phyloP scores from a whole-genome alignment of 2,888 invertebrate genomes.

The Catocala nupta region DNA sequence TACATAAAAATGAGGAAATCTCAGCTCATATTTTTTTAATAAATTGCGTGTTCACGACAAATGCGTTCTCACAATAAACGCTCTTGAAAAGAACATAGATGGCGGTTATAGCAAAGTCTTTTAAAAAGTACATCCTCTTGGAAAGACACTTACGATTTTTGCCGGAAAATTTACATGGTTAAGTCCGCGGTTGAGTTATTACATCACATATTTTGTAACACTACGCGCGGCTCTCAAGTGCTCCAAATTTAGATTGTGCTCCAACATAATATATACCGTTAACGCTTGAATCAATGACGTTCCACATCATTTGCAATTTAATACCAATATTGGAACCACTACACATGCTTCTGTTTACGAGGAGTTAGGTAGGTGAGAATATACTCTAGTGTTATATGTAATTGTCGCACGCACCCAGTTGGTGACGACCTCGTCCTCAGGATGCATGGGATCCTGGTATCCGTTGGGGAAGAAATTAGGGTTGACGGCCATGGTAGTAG shows the following conservation, averaged over 20 bases:
- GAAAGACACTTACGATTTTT: conserved; percentile 59
- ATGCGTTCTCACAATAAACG: too few species aligned
- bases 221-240: conserved; percentile 70
- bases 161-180: conserved; percentile 61
- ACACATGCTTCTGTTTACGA: conserved; percentile 35
- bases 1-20: too few species aligned
- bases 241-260: conserved; percentile 74
- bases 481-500: conserved; percentile 76
- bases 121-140: conserved; percentile 37
- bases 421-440: conserved; percentile 87
- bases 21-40: too few species aligned
- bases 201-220: conserved; percentile 82
- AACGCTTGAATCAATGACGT: conserved; percentile 31
- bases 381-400: conserved; percentile 38
- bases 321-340: conserved; percentile 39
- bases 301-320: conserved; percentile 42
- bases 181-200: conserved; percentile 65
- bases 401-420: conserved; percentile 87
- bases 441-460: conserved; percentile 85
- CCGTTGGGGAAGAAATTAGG: conserved; percentile 86
- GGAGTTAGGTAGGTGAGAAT: conserved; percentile 31
- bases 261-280: conserved; percentile 44
- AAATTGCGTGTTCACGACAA: too few species aligned
- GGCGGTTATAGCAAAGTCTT: too few species aligned
- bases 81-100: too few species aligned